phyloP scores from a whole-genome alignment of 2,888 invertebrate genomes.

The Sinhomidia bicolor region DNA sequence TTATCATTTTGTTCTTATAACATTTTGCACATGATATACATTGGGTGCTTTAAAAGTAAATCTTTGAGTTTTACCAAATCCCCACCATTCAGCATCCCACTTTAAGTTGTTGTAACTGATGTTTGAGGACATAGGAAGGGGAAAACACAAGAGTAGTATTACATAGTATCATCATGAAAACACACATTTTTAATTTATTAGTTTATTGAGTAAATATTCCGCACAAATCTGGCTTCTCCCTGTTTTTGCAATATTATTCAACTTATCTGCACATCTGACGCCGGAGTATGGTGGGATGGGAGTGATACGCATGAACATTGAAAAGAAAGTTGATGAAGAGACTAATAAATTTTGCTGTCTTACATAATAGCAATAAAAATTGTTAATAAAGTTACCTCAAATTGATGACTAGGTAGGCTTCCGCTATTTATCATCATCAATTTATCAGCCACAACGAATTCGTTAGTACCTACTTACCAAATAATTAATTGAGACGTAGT shows the following conservation, averaged over 20 bases:
- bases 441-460: neutral
- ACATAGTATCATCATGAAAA: neutral
- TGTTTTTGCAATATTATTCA: neutral
- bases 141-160: neutral
- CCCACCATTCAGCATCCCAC: neutral
- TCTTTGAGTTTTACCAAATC: neutral
- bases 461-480: neutral
- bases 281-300: neutral
- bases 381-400: neutral
- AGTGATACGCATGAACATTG: conserved; percentile 9
- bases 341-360: conserved; percentile 20
- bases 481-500: neutral
- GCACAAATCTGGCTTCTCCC: neutral
- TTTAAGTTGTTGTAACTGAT: too few relatives aligned
- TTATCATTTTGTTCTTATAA: too few relatives aligned
- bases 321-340: neutral
- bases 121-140: neutral
- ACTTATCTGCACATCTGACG: neutral
- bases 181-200: neutral
- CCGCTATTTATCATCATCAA: neutral
- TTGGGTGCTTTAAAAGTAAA: too few relatives aligned
- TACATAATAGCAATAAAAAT: neutral
- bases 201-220: neutral
- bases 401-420: neutral
- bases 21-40: too few relatives aligned